Conservation (phyloP, 2,888 invertebrate genomes). For the Cybosia mesomella region DNA sequence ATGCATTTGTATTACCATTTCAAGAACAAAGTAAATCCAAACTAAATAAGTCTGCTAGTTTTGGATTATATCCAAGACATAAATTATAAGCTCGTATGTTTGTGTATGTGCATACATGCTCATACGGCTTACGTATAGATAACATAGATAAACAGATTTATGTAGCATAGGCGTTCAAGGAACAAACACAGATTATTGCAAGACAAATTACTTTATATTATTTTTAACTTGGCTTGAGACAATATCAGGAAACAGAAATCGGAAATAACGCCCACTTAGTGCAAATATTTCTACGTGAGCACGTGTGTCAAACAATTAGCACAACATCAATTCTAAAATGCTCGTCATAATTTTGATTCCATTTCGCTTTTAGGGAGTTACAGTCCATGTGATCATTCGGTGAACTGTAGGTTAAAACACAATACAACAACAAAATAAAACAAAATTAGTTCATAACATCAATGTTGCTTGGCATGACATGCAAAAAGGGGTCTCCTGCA, state of each 20-base stretch:
- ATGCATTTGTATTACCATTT: constrained; percentile 41
- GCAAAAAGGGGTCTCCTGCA: constrained; percentile 58
- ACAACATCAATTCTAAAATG: not conserved
- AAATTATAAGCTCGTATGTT: constrained; percentile 45
- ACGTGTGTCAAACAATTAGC: not conserved
- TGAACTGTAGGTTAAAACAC: constrained; percentile 69
- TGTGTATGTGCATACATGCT: constrained; percentile 25
- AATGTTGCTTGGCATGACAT: constrained; percentile 76
- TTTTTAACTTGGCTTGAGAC: constrained; percentile 5
- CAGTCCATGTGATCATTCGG: constrained; percentile 69
- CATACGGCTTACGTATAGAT: constrained; percentile 25
- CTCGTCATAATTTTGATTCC: constrained; percentile 53
- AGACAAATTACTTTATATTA: not conserved
- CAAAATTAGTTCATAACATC: constrained; percentile 60
- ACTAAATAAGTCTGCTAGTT: constrained; percentile 52
- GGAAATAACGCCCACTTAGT: not conserved
- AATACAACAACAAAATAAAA: constrained; percentile 63
- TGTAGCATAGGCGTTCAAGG: constrained; percentile 3
- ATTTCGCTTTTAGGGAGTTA: constrained; percentile 57
- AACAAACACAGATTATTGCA: constrained; percentile 22
- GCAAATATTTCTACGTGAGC: not conserved
- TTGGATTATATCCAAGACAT: constrained; percentile 59
- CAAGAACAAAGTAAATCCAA: constrained; percentile 57
- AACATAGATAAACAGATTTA: constrained; percentile 14
- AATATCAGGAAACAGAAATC: not conserved